Percentiles rank a stretch among this genome's conserved stretches.
phyloP scores from a whole-genome alignment of 2,797 vertebrate genomes.

The Ctenochaetus hawaiiensis region DNA sequence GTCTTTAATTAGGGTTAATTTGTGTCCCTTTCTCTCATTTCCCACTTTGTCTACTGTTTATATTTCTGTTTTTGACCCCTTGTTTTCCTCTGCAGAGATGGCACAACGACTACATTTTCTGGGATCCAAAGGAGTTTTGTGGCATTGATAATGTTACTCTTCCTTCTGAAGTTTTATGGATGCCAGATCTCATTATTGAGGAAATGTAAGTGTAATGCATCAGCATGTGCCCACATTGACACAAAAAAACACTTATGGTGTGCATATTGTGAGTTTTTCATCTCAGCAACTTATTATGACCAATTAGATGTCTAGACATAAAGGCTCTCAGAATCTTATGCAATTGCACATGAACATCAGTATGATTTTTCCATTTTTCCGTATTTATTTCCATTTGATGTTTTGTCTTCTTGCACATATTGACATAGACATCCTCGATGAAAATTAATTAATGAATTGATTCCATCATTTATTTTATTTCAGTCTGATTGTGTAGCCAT shows the following conservation, averaged over 20 bases:
- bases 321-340: background rate
- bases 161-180: slow-evolving; percentile 72
- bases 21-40: background rate
- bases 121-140: slow-evolving; percentile 77
- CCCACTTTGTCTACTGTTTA: no score
- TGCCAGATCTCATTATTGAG: slow-evolving; percentile 72
- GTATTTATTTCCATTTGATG: background rate
- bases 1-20: background rate
- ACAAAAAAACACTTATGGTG: background rate
- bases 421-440: background rate
- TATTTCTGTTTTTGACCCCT: background rate
- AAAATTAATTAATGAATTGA: no score
- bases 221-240: background rate
- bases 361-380: background rate
- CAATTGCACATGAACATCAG: background rate
- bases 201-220: slow-evolving; percentile 67
- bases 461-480: no score
- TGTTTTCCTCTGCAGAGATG: slow-evolving; percentile 60
- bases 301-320: background rate
- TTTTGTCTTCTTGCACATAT: background rate
- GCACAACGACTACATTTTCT: slow-evolving; percentile 75
- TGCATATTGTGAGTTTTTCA: background rate
- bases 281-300: background rate
- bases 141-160: slow-evolving; percentile 69
- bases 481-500: no score